Evolutionary conservation across 64 coral and sea anemone genomes (phyloP), one percentile per base, ranked within the genome.

Genomic region (Stylophora pistillata): DNA sequence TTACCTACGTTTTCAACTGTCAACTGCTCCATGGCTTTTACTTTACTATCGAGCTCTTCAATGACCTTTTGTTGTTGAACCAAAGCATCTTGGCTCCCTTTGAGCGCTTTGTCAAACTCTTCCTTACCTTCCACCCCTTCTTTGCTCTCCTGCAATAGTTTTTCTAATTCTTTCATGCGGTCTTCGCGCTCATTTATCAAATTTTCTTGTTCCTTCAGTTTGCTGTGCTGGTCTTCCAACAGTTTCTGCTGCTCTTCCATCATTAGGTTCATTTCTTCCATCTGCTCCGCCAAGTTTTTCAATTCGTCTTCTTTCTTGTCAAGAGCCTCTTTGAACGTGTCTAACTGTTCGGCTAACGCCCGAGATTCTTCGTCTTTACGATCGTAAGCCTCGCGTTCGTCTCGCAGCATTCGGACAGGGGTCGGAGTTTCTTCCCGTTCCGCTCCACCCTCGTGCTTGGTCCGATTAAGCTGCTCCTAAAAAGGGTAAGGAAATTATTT

Each of bases 201-300:
- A 20, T 82, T 74, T 72, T 98, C 92, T 85, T 98, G 95, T 66
- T 94, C 92, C 11, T 79, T 89, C 26, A 98, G 85, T 54, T 77
- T 98, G 18, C 81, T 89, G 56, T 98, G 92, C 27, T 98, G 95
- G 76, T 94, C 95, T 94, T 98, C 95, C 23, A 98, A 56, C 58
- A 98, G 72, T 62, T 94, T 98, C 72, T 98, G 95, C 32, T 98
- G 95, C 81, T 98, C 95, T 41, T 98, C 95, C 84, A 98, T 94
- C 95, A 98, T 98, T 16, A 70, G 76, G 70, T 91, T 98, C 95
- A 98, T 98, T 18, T 98, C 95, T 54, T 98, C 95, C 95, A 94
- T 98, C 59, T 98, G 95, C 56, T 94, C 92, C 0, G 77, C 57
- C 76, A 98, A 65, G 27, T 68, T 77, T 28, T 87, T 85, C 76